Percentiles rank a stretch among this genome's conserved stretches.
Evolutionary conservation across 2,797 vertebrate genomes (phyloP).

Genomic region (Coreius guichenoti): DNA sequence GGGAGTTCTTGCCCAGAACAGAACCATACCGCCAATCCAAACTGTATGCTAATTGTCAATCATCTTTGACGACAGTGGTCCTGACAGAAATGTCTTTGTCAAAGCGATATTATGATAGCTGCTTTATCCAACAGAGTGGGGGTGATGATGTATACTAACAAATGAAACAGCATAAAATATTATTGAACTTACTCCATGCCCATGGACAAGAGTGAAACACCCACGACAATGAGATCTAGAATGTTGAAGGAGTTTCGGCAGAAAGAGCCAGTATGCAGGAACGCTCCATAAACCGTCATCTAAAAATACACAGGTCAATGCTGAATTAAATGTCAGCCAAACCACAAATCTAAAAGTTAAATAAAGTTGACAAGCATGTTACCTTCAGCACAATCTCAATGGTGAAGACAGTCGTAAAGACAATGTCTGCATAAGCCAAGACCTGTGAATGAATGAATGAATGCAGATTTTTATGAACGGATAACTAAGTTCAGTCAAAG

Average conservation of each 20-base stretch:
- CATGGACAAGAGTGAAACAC: slow-evolving; percentile 95
- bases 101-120: neutral
- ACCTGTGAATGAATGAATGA: slow-evolving; percentile 76
- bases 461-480: neutral
- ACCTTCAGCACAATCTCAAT: slow-evolving; percentile 98
- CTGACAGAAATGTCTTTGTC: neutral
- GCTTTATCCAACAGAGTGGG: neutral
- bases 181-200: slow-evolving; percentile 88
- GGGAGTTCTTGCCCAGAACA: no score
- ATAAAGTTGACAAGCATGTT: slow-evolving; percentile 41
- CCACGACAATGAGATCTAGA: slow-evolving; percentile 94
- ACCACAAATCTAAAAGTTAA: neutral
- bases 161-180: neutral
- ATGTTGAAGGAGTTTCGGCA: slow-evolving; percentile 99
- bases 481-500: neutral
- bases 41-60: no score
- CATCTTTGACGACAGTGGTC: no score
- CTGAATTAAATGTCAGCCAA: slow-evolving; percentile 10
- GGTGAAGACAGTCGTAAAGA: slow-evolving; percentile 95
- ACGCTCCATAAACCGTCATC: slow-evolving; percentile 97
- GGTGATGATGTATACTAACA: neutral
- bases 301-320: slow-evolving; percentile 65
- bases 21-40: no score
- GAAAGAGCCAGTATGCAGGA: slow-evolving; percentile 97
- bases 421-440: slow-evolving; percentile 91